Evolutionary conservation across 2,113 vertebrate genomes (phyloP).

Genomic region (Prunella himalayana): DNA sequence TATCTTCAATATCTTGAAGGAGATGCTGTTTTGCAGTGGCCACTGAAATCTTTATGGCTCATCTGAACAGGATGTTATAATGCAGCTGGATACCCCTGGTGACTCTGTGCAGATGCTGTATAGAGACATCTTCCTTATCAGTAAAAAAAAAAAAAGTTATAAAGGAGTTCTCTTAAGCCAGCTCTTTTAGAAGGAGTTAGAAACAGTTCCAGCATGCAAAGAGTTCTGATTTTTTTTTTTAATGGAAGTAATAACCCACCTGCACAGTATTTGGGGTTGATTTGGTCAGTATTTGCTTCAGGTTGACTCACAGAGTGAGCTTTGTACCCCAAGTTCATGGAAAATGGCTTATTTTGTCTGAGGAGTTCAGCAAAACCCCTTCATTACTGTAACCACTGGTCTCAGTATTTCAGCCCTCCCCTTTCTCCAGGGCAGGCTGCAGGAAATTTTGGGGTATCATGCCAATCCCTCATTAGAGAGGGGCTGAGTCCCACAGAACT

Average conservation of each 20-base stretch:
- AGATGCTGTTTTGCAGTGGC: background rate
- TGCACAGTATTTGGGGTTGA: background rate
- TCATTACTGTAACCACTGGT: background rate
- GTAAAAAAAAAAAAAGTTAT: background rate
- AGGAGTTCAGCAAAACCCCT: background rate
- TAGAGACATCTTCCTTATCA: constrained; percentile 31
- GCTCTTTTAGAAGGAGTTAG: background rate
- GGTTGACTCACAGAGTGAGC: background rate
- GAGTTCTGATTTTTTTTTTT: background rate
- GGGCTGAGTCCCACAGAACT: background rate
- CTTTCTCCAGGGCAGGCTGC: background rate
- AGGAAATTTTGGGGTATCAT: background rate
- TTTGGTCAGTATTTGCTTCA: background rate
- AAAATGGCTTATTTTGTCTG: background rate
- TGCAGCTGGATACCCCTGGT: background rate
- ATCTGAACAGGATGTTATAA: background rate
- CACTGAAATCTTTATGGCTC: background rate
- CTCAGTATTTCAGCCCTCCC: background rate
- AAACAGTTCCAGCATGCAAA: background rate
- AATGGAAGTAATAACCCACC: background rate
- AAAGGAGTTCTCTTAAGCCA: background rate
- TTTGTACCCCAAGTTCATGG: background rate
- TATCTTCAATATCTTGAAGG: background rate
- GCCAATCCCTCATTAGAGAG: background rate
- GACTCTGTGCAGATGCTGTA: background rate